A percentile compares a stretch with the other conserved stretches of the same genome.
phyloP scores from a whole-genome alignment of 2,113 vertebrate genomes.

The Glaucidium brasilianum region DNA sequence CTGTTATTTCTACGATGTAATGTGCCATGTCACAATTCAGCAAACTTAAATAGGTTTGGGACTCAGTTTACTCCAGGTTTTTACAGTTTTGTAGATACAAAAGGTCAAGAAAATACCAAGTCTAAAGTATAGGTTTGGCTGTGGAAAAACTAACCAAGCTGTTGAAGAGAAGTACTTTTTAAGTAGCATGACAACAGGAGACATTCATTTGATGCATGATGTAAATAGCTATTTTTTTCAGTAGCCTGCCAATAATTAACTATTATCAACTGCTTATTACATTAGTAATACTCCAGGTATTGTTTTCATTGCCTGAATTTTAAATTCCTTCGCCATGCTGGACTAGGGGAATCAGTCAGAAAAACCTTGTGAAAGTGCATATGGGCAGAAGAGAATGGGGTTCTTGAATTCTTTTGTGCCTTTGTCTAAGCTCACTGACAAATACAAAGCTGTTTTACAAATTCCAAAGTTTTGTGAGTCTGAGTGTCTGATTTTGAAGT shows the following conservation, averaged over 20 bases:
- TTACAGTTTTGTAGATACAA: background rate
- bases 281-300: background rate
- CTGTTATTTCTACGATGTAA: background rate
- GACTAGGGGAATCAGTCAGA: background rate
- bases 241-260: background rate
- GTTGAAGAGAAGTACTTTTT: background rate
- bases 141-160: background rate
- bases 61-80: background rate
- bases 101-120: background rate
- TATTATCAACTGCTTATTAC: background rate
- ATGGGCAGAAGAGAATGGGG: background rate
- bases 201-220: background rate
- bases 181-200: background rate
- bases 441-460: background rate
- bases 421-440: background rate
- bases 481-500: background rate
- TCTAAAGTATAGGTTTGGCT: background rate
- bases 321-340: background rate
- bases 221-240: background rate
- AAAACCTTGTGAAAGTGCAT: background rate
- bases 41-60: background rate
- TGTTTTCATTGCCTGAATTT: background rate
- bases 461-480: background rate
- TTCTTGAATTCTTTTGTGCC: background rate
- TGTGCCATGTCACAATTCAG: background rate